Evolutionary conservation across 1,140 invertebrate genomes (phyloP), one percentile per base, ranked within the genome.

Genomic region (Ceratina calcarata): DNA sequence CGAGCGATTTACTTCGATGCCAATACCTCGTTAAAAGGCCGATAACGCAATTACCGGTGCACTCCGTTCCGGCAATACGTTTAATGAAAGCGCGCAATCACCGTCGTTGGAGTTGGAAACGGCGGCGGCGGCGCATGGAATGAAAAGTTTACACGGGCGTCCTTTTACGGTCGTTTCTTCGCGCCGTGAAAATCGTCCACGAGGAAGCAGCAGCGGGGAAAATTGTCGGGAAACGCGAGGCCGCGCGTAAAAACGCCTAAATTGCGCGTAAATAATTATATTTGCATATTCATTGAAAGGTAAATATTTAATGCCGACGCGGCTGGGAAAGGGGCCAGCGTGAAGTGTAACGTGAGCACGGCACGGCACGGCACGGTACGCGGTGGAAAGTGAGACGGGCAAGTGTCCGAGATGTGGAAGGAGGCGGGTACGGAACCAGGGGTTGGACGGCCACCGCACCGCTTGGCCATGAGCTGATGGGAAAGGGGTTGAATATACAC

Each of bases 241-340:
- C 83, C 80, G 90, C 80, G 90, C 87, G 90, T 90, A 92, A 92
- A 92, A 92, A 92, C 90, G 90, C 88, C 90, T 89, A 91, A 93
- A 92, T 92, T 92, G 91, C 90, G 91, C 91, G 90, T 93, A 91
- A 92, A 92, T 92, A 93, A 93, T 93, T 92, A 92, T 92, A 92
- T 93, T 93, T 93, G 91, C 92, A 93, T 93, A 93, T 93, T 93
- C 91, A 93, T 93, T 91, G 90, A 91, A 93, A 93, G 89, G 91
- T 93, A 93, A 93, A 93, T 93, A 93, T 93, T 93, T 93, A 93
- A 93, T 89, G 86, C 83, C 68, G 78, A 75, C 65, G 80, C 70
- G 83, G 85, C 81, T 45, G 37, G 78, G 79, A 78, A 81, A 86
- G 88, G 87, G 87, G 81, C 27, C 22, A 79, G 89, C 82, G 87